Evolutionary conservation across 2,113 vertebrate species (phyloP), one percentile per base, ranked within the genome.

Genomic region (Sakesphorus luctuosus): DNA sequence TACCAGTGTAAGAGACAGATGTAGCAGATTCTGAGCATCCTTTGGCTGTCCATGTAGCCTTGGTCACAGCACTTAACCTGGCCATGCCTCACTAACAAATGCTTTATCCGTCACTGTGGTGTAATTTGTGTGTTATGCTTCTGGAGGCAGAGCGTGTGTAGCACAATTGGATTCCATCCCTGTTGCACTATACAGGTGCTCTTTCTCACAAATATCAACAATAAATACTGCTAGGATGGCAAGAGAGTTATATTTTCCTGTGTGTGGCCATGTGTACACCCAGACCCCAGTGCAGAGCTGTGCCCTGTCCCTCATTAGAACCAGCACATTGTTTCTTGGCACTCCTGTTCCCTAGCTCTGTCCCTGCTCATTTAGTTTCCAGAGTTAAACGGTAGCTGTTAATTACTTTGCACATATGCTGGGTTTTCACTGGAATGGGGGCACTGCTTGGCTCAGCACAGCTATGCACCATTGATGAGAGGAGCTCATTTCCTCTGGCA

Each of bases 251-350:
- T 4, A 3, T 20, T 86, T 33, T 40, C n/a, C 43, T 52, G 24
- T 1, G 2, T 0, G 0, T 61, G 47, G 23, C 68, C 21, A 3
- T n/a, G 21, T 31, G 35, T n/a, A n/a, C 26, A 25, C 0, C 0
- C 14, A 79, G 52, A 38, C 17, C 11, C 28, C 46, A 56, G 50
- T 26, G n/a, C 20, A 16, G 52, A 33, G n/a, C 59, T 68, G 69
- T 0, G 3, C 52, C 71, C 46, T 44, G 59, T n/a, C 53, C 59
- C 55, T 53, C 8, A 0, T 11, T 47, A 44, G 35, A 88, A 9
- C 31, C 5, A 5, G 18, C 14, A 59, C 12, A 0, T 26, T 46
- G 43, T 83, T 77, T 59, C 73, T 65, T 68, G 44, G 63, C 53
- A 7, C 31, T 91, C 4, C 23, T 20, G 16, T 72, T 74, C 73